phyloP scores from a whole-genome alignment of 2,797 vertebrate genomes.

The Sebastes alutus region DNA sequence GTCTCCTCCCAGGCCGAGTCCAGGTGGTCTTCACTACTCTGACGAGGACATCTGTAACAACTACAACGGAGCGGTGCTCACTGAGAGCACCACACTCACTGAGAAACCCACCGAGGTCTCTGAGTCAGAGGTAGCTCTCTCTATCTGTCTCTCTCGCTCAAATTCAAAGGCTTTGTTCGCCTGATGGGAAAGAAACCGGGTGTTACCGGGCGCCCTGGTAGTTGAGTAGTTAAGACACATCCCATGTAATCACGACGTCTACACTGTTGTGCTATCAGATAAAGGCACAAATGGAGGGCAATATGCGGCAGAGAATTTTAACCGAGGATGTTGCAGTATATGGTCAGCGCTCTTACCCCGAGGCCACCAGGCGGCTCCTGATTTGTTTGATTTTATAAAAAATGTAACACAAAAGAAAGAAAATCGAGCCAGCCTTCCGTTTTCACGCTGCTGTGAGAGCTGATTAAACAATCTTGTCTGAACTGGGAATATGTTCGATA shows the following conservation, averaged over 20 bases:
- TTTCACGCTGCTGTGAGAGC: not conserved
- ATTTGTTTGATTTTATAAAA: not conserved
- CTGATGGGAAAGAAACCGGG: not conserved
- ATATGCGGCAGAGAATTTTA: not conserved
- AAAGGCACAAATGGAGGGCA: not conserved
- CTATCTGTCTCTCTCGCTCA: not conserved
- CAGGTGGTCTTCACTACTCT: constrained; percentile 93
- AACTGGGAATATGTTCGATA: not conserved
- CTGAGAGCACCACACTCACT: constrained; percentile 87
- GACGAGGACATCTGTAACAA: constrained; percentile 96
- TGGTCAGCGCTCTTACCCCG: not conserved
- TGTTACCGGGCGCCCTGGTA: not conserved
- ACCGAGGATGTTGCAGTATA: not conserved
- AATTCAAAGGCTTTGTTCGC: not conserved
- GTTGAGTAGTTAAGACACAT: not conserved
- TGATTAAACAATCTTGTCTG: not conserved
- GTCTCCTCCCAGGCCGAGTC: constrained; percentile 95
- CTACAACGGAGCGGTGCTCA: constrained; percentile 91
- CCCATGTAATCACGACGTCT: not conserved
- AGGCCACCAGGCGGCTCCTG: not conserved
- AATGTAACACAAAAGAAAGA: not conserved
- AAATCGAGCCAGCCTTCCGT: not conserved
- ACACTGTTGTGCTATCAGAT: not conserved
- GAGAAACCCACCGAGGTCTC: constrained; percentile 91
- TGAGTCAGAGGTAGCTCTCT: constrained; percentile 88